Conservation (phyloP, 2,888 invertebrate genomes). For the Cosmia pyralina region DNA sequence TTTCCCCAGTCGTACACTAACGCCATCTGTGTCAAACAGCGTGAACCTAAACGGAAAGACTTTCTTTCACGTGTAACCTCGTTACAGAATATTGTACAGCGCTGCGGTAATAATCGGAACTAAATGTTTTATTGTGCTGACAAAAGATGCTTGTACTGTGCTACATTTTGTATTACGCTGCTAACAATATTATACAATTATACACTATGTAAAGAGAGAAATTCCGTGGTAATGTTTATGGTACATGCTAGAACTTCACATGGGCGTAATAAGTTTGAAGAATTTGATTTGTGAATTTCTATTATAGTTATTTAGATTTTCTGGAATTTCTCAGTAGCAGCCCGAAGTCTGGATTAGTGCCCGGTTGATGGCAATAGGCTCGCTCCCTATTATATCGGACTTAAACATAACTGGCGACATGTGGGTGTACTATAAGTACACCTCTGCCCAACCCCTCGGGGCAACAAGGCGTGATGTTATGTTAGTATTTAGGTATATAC, state of each 20-base stretch:
- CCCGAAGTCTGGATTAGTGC: no score
- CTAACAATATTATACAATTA: not conserved
- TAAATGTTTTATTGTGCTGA: conserved; percentile 62
- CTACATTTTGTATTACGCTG: conserved; percentile 8
- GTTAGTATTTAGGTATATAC: no score
- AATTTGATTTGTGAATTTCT: not conserved
- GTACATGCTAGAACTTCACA: not conserved
- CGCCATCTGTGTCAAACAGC: conserved; percentile 58
- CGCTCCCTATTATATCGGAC: no score
- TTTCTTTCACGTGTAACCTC: conserved; percentile 41
- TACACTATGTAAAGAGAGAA: not conserved
- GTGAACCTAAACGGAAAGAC: conserved; percentile 43
- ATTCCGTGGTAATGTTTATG: not conserved
- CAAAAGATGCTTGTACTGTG: conserved; percentile 65
- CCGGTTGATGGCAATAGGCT: no score
- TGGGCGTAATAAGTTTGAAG: not conserved
- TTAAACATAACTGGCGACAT: no score
- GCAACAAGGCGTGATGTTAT: no score
- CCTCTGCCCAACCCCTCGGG: no score
- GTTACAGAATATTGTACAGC: conserved; percentile 48
- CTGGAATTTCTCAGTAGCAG: no score
- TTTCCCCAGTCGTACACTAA: not conserved
- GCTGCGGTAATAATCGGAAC: conserved; percentile 50
- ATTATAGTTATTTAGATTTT: not conserved
- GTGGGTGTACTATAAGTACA: no score